Evolutionary conservation across 2,888 invertebrate genomes (phyloP).

Genomic region (Abrostola tripartita): DNA sequence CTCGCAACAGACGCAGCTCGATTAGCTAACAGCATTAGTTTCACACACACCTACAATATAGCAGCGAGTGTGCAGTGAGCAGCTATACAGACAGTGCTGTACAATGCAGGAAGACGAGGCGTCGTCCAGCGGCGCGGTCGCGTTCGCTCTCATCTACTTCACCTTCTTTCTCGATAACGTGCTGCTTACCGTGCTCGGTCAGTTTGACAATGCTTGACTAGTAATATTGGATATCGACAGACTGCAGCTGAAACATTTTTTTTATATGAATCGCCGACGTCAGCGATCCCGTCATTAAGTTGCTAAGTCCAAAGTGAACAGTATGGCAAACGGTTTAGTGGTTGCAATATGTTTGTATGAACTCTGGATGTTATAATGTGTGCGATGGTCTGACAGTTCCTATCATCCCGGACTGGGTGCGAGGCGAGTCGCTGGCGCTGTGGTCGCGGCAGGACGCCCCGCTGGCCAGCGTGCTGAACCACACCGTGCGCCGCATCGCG

Average conservation of each 20-base stretch:
- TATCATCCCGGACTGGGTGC: constrained; percentile 80
- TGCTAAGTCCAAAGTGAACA: too few relatives aligned
- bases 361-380: background rate
- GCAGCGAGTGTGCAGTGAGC: too few relatives aligned
- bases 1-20: background rate
- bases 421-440: constrained; percentile 68
- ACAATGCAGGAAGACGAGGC: constrained; percentile 48
- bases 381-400: constrained; percentile 68
- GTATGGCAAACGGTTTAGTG: too few relatives aligned
- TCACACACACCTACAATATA: too few relatives aligned
- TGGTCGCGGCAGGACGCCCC: constrained; percentile 72
- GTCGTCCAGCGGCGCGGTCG: constrained; percentile 55
- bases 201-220: constrained; percentile 66
- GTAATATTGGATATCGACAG: background rate
- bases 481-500: constrained; percentile 65
- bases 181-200: constrained; percentile 96
- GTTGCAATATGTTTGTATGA: too few relatives aligned
- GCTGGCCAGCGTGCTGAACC: constrained; percentile 75
- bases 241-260: background rate
- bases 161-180: constrained; percentile 95
- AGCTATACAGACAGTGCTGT: background rate
- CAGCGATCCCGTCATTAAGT: too few relatives aligned
- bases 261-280: too few relatives aligned
- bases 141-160: constrained; percentile 89
- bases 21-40: too few relatives aligned